Base-by-base conservation (phyloP, 1,140 invertebrate species). In the Stenopsyche tienmushanensis region DNA sequence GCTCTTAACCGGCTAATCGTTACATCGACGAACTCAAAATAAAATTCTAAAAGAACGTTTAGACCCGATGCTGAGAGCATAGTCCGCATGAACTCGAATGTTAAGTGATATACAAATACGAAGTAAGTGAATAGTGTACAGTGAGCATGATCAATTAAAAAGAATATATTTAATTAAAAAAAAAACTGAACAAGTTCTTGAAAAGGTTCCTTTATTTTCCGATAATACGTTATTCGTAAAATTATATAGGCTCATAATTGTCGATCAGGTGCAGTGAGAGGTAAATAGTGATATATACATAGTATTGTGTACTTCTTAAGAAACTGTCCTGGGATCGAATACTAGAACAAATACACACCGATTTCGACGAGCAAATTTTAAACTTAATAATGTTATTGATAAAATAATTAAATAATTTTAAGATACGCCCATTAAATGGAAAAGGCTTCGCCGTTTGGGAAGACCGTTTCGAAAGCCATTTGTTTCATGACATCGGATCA, bases 171-270 rank as follows among this genome's bases (percentile, higher is more conserved):
- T 21, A 53, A 7, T 8, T 5, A 53, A 21, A 8, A 21, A 49
- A 17, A 15, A 62, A 49, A 34, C 55, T 23, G 21, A 29, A 58
- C 26, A 54, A 21, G n/a, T 47, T 63, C 17, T 18, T 52, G 45
- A 41, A 62, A 62, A 58, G 52, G 54, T 67, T 67, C 54, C 59
- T 67, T 67, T 67, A 67, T 67, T 67, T 67, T 67, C 60, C 57
- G 66, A 67, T 26, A 50, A 64, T 47, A 23, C 52, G 50, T 64
- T 64, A 62, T 66, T 53, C 3, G 23, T 53, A 65, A 5, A 47
- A 47, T 7, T 29, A 42, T 29, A 20, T 60, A 66, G 21, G 53
- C 34, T n/a, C 34, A 34, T 25, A 13, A 18, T 18, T 39, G 39
- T 59, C 47, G 54, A 65, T 42, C 47, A 52, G 64, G 45, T 25